These are phyloP conservation scores for Harpegnathos saltator DNA, from an alignment of 1,140 invertebrate genomes.

Conservation along the genomic window DNA sequence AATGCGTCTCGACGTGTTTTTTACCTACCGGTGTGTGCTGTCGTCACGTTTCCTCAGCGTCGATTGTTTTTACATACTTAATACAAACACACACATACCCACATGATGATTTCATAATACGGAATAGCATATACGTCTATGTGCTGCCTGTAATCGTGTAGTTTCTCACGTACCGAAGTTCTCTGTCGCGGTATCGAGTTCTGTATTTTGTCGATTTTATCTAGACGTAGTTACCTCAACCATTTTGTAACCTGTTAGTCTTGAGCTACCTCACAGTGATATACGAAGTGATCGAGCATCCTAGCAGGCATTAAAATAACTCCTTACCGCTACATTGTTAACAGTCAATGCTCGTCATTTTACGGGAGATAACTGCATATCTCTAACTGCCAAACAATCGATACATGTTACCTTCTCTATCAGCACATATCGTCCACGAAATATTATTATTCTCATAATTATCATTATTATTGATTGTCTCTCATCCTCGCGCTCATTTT, in stretches of 20 bases:
- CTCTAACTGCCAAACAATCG: constrained; percentile 35
- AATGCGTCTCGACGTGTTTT: constrained; percentile 38
- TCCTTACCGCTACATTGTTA: not conserved
- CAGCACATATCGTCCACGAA: constrained; percentile 28
- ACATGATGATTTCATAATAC: no score
- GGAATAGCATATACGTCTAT: no score
- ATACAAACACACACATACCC: not conserved
- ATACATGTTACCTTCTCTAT: constrained; percentile 19
- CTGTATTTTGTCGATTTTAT: constrained; percentile 6
- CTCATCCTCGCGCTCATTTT: not conserved
- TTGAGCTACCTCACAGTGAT: constrained; percentile 36
- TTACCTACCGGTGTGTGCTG: constrained; percentile 15
- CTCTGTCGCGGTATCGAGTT: not conserved
- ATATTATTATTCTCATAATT: not conserved
- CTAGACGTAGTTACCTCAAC: not conserved
- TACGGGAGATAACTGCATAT: constrained; percentile 6
- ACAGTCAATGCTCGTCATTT: not conserved
- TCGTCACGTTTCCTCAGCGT: constrained; percentile 27
- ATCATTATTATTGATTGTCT: not conserved
- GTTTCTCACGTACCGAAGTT: not conserved
- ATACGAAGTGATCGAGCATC: constrained; percentile 5
- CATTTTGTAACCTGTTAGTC: constrained; percentile 16
- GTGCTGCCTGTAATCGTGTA: no score
- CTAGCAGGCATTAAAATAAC: not conserved
- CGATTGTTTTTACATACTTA: not conserved